Conservation (phyloP, 2,797 vertebrate genomes). For the Apogon hyalosoma region DNA sequence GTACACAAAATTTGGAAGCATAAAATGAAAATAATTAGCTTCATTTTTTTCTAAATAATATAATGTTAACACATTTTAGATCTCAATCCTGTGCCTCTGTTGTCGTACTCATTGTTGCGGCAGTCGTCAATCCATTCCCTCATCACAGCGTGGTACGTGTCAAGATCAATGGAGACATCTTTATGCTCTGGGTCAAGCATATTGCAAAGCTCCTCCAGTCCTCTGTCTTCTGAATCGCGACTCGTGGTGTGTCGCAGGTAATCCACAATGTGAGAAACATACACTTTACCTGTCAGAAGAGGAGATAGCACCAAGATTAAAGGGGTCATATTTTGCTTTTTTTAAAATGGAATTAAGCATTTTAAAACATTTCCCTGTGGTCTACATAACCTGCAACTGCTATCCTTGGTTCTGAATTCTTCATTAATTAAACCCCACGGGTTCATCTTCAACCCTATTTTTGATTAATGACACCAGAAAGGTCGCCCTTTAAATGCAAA, state of each 20-base stretch:
- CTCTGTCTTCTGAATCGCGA: constrained; percentile 85
- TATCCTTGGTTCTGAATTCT: too few relatives aligned
- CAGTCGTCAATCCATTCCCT: constrained; percentile 90
- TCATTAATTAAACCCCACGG: too few relatives aligned
- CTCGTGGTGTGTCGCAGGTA: constrained; percentile 88
- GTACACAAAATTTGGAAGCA: too few relatives aligned
- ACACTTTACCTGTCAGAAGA: constrained; percentile 86
- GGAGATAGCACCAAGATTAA: not conserved
- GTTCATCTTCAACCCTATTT: too few relatives aligned
- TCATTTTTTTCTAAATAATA: too few relatives aligned
- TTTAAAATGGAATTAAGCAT: too few relatives aligned
- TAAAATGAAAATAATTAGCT: too few relatives aligned
- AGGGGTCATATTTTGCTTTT: too few relatives aligned
- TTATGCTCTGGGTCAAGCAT: constrained; percentile 91
- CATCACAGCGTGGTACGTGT: constrained; percentile 89
- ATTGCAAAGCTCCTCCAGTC: constrained; percentile 89
- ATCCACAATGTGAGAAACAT: constrained; percentile 89
- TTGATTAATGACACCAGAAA: too few relatives aligned
- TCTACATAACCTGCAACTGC: too few relatives aligned
- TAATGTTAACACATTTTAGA: too few relatives aligned
- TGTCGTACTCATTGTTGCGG: constrained; percentile 84
- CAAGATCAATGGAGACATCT: constrained; percentile 88
- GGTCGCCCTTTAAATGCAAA: too few relatives aligned
- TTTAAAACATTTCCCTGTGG: not conserved
- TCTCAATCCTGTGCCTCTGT: not conserved